Conservation (phyloP, 2,888 invertebrate genomes). For the Eurytoma adleriae region DNA sequence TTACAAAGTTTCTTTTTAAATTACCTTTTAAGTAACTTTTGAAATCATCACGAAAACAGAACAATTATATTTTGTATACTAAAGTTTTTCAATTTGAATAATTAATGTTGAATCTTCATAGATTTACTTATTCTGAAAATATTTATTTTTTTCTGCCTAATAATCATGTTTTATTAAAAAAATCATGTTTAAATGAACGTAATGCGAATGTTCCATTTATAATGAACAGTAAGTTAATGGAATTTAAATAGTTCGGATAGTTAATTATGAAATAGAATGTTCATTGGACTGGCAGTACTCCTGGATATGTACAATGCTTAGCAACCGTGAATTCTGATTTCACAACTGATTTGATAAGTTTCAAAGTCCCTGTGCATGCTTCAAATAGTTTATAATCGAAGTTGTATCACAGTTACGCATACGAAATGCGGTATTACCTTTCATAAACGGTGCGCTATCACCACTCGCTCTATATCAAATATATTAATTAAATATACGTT, state of each 20-base stretch:
- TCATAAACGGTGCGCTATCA: not conserved
- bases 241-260: conserved; percentile 19
- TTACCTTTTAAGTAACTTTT: no score
- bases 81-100: no score
- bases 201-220: not conserved
- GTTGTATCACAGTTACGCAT: conserved; percentile 13
- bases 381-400: conserved; percentile 22
- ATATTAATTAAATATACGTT: no score
- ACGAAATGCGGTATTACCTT: conserved; percentile 2
- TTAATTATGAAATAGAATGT: conserved; percentile 4
- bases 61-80: no score
- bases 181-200: not conserved
- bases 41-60: no score
- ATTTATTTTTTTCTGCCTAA: no score
- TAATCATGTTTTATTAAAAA: no score
- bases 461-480: no score
- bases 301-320: not conserved
- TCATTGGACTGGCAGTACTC: not conserved
- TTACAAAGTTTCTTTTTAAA: no score
- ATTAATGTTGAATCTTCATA: no score
- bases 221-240: no score
- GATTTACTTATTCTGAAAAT: no score
- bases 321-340: not conserved
- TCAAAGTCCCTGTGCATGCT: conserved; percentile 18
- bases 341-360: conserved; percentile 26